Percentiles rank a stretch among this genome's conserved stretches.
These are phyloP conservation scores for Indicator indicator DNA, from an alignment of 2,113 vertebrate genomes.

Conservation along the genomic window DNA sequence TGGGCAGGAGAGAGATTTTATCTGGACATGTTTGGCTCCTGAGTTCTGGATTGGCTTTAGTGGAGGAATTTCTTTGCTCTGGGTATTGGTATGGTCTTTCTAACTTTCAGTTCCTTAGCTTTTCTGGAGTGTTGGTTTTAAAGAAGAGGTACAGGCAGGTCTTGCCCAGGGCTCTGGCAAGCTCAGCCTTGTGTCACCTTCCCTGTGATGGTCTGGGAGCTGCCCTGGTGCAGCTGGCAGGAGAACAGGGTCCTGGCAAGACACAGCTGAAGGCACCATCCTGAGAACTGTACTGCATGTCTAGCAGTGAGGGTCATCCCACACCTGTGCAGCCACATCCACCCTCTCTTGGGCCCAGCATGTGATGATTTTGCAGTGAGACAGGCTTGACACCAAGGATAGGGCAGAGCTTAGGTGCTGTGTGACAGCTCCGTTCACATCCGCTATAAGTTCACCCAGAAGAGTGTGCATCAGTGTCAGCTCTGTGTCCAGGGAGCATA, in stretches of 20 bases:
- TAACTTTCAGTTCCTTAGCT: neutral
- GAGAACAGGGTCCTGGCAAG: neutral
- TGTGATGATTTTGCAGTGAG: neutral
- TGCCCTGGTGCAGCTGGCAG: neutral
- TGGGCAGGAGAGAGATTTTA: neutral
- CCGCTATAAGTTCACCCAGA: neutral
- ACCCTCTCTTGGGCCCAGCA: neutral
- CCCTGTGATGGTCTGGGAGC: no score
- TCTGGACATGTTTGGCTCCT: neutral
- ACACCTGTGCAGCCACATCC: accelerated
- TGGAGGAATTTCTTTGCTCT: neutral
- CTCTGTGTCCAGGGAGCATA: neutral
- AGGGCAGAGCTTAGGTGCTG: neutral
- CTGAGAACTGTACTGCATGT: neutral
- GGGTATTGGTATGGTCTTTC: neutral
- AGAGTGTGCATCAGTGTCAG: neutral
- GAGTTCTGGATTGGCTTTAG: neutral
- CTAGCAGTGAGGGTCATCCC: neutral
- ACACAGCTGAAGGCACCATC: neutral
- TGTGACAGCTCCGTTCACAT: accelerated
- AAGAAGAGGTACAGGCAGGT: neutral
- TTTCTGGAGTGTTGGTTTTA: neutral
- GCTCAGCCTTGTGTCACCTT: neutral
- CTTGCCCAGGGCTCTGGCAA: neutral
- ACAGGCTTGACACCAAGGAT: neutral